Evolutionary conservation across 2,113 vertebrate species (phyloP), one percentile per base, ranked within the genome.

Genomic region (Entelurus aequoreus): DNA sequence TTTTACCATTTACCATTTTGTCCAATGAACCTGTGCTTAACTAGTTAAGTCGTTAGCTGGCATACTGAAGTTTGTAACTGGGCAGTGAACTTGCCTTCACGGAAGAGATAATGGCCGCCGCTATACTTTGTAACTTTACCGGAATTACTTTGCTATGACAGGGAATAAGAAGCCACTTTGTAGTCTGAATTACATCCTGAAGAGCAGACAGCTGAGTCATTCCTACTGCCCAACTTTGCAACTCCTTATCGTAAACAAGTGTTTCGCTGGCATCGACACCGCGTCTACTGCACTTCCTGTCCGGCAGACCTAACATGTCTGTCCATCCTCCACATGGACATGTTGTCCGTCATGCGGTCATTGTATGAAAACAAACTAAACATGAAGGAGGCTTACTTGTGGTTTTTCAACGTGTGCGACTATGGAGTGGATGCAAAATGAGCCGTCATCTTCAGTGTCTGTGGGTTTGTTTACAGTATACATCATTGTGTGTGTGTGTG

Each of bases 401-500:
- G 36, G 53, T 15, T 19, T 8, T 40, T 56, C 6, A 3, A 40
- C 8, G 1, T 19, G 15, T 8, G 42, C 11, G 12, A 46, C 9
- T 11, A 12, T 11, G 12, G 10, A 46, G 42, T 46, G 6, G n/a
- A 44, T 9, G 51, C 5, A 35, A 44, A 57, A 15, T 42, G 54
- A 44, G 16, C n/a, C 8, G 54, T 21, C 55, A 57, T 44, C n/a
- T 6, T 57, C 38, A 1, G 19, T 28, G 19, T 14, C 10, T 8
- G 57, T 35, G 44, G 8, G 15, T 57, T 44, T 57, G 9, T 44
- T 57, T 44, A 21, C 16, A 4, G 8, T 40, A 44, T 40, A 57
- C 55, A 13, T 57, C 16, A n/a, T 28, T 50, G 48, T 50, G 49
- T 52, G 40, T 40, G 54, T 53, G 54, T 48, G 54, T 53, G 54